phyloP scores from a whole-genome alignment of 1,140 invertebrate genomes.

The Drosophila rhopaloa region DNA sequence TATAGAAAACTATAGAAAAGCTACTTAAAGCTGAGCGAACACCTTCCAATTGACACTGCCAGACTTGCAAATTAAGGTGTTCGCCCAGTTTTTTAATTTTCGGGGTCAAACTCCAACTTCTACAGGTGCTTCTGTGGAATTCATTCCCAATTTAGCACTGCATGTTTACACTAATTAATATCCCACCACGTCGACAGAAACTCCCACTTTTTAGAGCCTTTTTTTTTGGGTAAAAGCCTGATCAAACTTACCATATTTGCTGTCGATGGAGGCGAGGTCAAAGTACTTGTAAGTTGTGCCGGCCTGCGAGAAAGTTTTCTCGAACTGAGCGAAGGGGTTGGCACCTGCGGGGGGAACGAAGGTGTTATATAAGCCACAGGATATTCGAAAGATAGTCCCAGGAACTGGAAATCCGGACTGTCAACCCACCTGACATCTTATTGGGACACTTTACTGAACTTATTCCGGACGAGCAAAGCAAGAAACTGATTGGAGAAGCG shows the following conservation, averaged over 20 bases:
- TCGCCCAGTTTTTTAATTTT: not conserved
- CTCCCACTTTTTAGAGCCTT: constrained; percentile 2
- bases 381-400: not conserved
- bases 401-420: not conserved
- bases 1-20: constrained; percentile 32
- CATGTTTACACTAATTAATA: not conserved
- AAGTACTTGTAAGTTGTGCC: constrained; percentile 91
- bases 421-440: constrained; percentile 65
- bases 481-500: constrained; percentile 36
- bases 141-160: constrained; percentile 1
- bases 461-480: constrained; percentile 53
- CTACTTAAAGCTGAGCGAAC: constrained; percentile 23
- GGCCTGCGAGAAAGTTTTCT: constrained; percentile 89
- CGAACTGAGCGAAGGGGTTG: constrained; percentile 90
- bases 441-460: constrained; percentile 49
- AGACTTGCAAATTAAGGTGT: constrained; percentile 72
- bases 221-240: not conserved
- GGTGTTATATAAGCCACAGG: constrained; percentile 46
- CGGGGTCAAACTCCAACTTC: constrained; percentile 70
- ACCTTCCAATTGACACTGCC: constrained; percentile 53
- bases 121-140: constrained; percentile 40
- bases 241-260: constrained; percentile 90
- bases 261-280: constrained; percentile 88
- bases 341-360: constrained; percentile 80
- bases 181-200: constrained; percentile 39